Conservation (phyloP, 2,888 invertebrate species). For the Frankliniella intonsa region DNA sequence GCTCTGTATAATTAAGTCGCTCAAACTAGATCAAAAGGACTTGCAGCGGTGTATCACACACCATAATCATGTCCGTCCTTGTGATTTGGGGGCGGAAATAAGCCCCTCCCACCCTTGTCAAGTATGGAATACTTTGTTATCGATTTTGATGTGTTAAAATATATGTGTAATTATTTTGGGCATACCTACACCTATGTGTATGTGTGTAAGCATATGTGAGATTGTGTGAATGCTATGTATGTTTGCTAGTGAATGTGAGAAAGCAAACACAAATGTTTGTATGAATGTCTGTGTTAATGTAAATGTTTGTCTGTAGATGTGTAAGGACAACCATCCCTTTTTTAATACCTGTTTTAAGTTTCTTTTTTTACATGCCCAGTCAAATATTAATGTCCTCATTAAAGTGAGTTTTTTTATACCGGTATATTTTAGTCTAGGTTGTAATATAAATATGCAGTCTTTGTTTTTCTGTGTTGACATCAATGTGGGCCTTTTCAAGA, state of each 20-base stretch:
- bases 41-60: conserved; percentile 22
- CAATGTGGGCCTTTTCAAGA: conserved; percentile 6
- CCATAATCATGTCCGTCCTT: conserved; percentile 26
- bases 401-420: conserved; percentile 11
- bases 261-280: neutral
- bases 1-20: conserved; percentile 21
- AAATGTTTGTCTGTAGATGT: conserved; percentile 23
- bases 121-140: conserved; percentile 20
- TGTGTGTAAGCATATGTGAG: neutral
- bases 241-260: conserved; percentile 17
- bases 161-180: conserved; percentile 23
- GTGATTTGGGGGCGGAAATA: conserved; percentile 23
- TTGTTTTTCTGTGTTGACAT: conserved; percentile 1
- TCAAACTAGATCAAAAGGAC: conserved; percentile 26
- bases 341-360: conserved; percentile 26
- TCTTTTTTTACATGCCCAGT: conserved; percentile 23
- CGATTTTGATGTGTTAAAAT: conserved; percentile 13
- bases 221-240: neutral
- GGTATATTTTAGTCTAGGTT: neutral
- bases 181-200: neutral
- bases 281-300: conserved; percentile 1
- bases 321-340: conserved; percentile 25
- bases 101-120: conserved; percentile 23
- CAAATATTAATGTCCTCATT: conserved; percentile 2
- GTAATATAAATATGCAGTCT: neutral